These are phyloP conservation scores for Pseudochaenichthys georgianus DNA, from an alignment of 2,797 vertebrate species.

Conservation along the genomic window DNA sequence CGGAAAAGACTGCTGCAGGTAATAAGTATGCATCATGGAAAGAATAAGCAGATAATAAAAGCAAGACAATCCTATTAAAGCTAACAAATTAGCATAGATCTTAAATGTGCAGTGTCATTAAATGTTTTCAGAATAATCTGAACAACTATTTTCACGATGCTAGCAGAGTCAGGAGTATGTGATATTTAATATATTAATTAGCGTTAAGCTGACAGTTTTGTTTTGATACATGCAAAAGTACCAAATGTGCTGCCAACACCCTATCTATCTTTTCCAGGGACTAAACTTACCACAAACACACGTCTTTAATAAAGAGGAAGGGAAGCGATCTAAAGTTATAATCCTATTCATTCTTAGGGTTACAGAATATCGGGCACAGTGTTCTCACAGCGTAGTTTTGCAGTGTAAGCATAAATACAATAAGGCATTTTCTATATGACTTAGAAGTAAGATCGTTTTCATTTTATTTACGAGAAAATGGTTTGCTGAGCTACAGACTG, in stretches of 20 bases:
- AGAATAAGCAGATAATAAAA: conserved; percentile 12
- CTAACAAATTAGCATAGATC: conserved; percentile 34
- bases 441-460: not conserved
- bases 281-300: conserved; percentile 25
- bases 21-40: conserved; percentile 25
- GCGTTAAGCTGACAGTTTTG: conserved; percentile 2
- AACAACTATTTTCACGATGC: conserved; percentile 21
- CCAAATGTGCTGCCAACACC: not conserved
- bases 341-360: conserved; percentile 35
- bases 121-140: conserved; percentile 24
- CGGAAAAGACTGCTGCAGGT: conserved; percentile 34
- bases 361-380: conserved; percentile 23
- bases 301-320: conserved; percentile 14
- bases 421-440: conserved; percentile 9
- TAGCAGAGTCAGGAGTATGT: conserved; percentile 1
- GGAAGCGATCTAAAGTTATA: conserved; percentile 22
- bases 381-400: conserved; percentile 12
- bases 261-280: conserved; percentile 1
- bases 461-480: conserved; percentile 37
- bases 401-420: conserved; percentile 29
- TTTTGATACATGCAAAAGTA: not conserved
- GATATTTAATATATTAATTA: not conserved
- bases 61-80: conserved; percentile 29
- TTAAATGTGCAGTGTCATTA: conserved; percentile 26
- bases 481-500: conserved; percentile 14